Conservation (phyloP, 2,113 vertebrate genomes). For the Phalacrocorax aristotelis region DNA sequence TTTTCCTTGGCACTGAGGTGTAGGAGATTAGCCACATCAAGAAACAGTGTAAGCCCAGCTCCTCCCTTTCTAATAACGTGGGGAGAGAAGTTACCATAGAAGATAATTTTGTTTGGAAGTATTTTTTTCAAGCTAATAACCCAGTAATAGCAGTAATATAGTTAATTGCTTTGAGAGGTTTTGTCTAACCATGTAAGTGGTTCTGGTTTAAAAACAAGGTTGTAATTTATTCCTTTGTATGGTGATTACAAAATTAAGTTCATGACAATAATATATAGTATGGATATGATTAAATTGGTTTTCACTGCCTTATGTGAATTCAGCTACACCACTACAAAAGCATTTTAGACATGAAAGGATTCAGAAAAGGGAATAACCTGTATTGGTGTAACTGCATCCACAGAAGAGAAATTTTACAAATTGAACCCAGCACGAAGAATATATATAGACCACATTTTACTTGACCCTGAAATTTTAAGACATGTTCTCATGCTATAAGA, state of each 20-base stretch:
- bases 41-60: not conserved
- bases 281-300: not conserved
- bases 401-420: not conserved
- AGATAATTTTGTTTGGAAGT: not conserved
- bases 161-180: not conserved
- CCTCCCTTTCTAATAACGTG: not conserved
- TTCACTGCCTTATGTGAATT: not conserved
- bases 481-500: not conserved
- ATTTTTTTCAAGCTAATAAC: not conserved
- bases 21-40: not conserved
- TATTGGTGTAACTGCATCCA: not conserved
- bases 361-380: not conserved
- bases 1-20: not conserved
- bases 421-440: not conserved
- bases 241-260: not conserved
- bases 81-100: not conserved
- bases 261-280: not conserved
- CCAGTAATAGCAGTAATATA: not conserved
- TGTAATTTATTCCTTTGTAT: not conserved
- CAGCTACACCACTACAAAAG: not conserved
- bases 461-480: constrained; percentile 43
- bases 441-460: accelerated
- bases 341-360: not conserved
- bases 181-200: not conserved
- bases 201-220: not conserved